A percentile compares a stretch with the other conserved stretches of the same genome.
Evolutionary conservation across 2,888 invertebrate species (phyloP).

Genomic region (Synergus gifuensis): DNA sequence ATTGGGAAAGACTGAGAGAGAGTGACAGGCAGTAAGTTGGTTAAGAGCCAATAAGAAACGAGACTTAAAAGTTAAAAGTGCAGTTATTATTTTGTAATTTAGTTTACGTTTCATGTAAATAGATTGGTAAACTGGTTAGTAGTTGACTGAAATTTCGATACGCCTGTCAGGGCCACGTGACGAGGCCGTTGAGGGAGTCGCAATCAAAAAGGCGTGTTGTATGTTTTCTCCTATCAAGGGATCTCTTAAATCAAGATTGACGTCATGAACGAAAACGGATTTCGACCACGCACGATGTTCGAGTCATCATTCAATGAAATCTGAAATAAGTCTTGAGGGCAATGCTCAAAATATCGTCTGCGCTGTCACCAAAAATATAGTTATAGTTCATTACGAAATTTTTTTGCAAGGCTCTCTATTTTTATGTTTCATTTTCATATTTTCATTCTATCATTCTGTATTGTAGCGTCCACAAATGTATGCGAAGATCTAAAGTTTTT

Average conservation of each 20-base stretch:
- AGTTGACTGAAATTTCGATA: slow-evolving; percentile 12
- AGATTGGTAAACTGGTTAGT: neutral
- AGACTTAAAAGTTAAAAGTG: neutral
- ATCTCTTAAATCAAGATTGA: slow-evolving; percentile 29
- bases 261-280: slow-evolving; percentile 24
- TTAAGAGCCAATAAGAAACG: neutral
- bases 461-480: neutral
- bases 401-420: neutral
- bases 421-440: slow-evolving; percentile 2
- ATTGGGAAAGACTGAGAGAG: neutral
- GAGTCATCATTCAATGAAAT: neutral
- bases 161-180: slow-evolving; percentile 28
- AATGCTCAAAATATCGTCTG: slow-evolving; percentile 7
- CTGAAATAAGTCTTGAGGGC: neutral
- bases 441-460: neutral
- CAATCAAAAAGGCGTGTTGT: neutral
- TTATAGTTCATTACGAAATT: neutral
- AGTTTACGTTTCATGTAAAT: slow-evolving; percentile 5
- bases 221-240: slow-evolving; percentile 10
- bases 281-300: neutral
- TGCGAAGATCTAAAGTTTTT: neutral
- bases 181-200: neutral
- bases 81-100: neutral
- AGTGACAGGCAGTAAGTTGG: neutral
- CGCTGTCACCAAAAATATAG: neutral